Base-by-base conservation (phyloP, 2,888 invertebrate species). In the Diarsia rubi region DNA sequence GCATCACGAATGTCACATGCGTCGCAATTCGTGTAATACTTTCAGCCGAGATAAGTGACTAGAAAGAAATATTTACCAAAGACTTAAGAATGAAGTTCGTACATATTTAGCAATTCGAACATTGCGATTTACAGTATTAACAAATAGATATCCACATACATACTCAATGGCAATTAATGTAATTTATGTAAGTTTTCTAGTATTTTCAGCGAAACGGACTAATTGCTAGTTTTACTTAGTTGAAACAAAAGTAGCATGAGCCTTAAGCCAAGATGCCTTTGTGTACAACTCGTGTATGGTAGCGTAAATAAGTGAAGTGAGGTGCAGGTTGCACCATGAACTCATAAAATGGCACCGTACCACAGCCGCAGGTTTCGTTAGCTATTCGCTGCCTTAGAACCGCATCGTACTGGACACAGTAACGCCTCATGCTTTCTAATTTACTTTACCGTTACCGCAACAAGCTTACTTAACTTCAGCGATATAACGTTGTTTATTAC, bases 351-450 rank as follows among this genome's bases (percentile, higher is more conserved):
- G 47, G 44, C 60, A 71, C 65, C 9, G 19, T 45, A 49, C 59
- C 59, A 63, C 64, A 24, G 44, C 47, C 31, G 37, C 42, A 59
- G 47, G 73, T 71, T 44, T 86, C 82, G 84, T 88, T 86, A 87
- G 70, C 45, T 63, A 52, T 54, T 59, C 60, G 69, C 57, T 75
- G 62, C 66, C 71, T 54, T 60, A 63, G 59, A 66, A 52, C 64
- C 72, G 64, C 74, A 79, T 60, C 60, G 62, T 62, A 77, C 69
- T 74, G 76, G 77, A 69, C 73, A 57, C 74, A 77, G 77, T 73
- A 85, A 85, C 83, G 87, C 52, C 77, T 86, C 82, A 79, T 86
- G 88, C 90, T 90, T 90, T 89, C 90, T 87, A 89, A 87, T 87
- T 86, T 79, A 79, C 76, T 82, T 75, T 67, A 80, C 84, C 72